A percentile compares a stretch with the other conserved stretches of the same genome.
These are phyloP conservation scores for Catalaphyllia jardinei DNA, from an alignment of 64 coral and sea anemone species.

Conservation along the genomic window DNA sequence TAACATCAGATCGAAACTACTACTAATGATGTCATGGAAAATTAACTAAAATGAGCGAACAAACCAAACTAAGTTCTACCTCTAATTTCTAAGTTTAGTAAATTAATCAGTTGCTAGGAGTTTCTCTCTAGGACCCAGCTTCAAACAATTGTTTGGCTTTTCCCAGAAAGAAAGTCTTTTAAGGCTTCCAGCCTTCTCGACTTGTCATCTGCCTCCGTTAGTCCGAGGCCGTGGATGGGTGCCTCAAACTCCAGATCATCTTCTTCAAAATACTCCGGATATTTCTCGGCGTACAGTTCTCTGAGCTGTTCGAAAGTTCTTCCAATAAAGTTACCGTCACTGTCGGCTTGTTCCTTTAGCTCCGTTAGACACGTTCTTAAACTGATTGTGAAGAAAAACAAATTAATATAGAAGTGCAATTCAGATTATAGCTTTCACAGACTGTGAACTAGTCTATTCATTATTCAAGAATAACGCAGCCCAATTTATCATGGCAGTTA, in stretches of 20 bases:
- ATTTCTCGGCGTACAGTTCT: constrained; percentile 44
- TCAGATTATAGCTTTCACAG: not conserved
- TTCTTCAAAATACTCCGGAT: constrained; percentile 53
- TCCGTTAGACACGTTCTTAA: constrained; percentile 72
- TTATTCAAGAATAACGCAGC: too few species aligned
- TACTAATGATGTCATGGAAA: too few species aligned
- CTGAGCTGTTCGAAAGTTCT: constrained; percentile 74
- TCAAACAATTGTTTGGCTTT: constrained; percentile 20
- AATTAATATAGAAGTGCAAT: not conserved
- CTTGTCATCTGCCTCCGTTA: constrained; percentile 40
- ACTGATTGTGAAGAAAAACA: constrained; percentile 11
- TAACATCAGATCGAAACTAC: too few species aligned
- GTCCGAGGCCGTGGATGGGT: constrained; percentile 21
- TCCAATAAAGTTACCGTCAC: constrained; percentile 81
- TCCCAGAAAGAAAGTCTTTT: constrained; percentile 61
- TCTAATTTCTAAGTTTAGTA: too few species aligned
- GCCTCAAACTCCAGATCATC: constrained; percentile 50
- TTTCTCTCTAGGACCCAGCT: not conserved
- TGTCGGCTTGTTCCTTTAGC: constrained; percentile 80
- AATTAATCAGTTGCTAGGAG: too few species aligned
- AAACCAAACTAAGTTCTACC: too few species aligned
- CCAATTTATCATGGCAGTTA: too few species aligned
- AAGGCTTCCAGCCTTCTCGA: constrained; percentile 9
- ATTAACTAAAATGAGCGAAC: too few species aligned
- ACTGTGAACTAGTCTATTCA: too few species aligned